phyloP scores from a whole-genome alignment of 2,113 vertebrate genomes.

The Dolichotis patagonum region DNA sequence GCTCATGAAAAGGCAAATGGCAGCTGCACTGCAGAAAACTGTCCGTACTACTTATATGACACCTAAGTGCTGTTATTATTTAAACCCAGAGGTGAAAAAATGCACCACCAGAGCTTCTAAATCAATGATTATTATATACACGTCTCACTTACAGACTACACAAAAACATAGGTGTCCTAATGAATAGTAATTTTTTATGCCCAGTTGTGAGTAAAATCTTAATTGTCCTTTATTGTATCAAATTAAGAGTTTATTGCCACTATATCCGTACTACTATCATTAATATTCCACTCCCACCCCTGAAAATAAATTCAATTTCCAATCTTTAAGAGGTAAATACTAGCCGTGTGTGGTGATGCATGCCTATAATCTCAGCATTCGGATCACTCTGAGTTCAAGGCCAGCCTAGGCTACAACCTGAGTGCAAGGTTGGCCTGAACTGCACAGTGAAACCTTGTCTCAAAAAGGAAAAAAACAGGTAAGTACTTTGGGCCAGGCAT shows the following conservation, averaged over 20 bases:
- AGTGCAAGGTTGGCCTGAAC: too few relatives aligned
- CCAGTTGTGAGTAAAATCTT: background rate
- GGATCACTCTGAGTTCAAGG: too few relatives aligned
- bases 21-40: background rate
- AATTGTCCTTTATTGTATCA: background rate
- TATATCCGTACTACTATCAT: background rate
- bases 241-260: background rate
- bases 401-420: too few relatives aligned
- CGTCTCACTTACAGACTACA: background rate
- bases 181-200: background rate
- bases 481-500: too few relatives aligned
- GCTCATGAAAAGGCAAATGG: background rate
- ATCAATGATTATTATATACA: constrained; percentile 25
- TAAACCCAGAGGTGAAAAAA: constrained; percentile 56
- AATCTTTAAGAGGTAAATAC: background rate
- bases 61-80: background rate
- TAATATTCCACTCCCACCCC: background rate
- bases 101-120: background rate
- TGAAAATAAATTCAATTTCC: background rate
- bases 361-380: too few relatives aligned
- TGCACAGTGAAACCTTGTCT: too few relatives aligned
- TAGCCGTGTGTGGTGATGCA: background rate
- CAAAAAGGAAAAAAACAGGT: too few relatives aligned
- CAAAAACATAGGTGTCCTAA: background rate
- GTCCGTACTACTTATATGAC: background rate